Conservation (phyloP, 2,888 invertebrate genomes). For the Slavum lentiscoides region DNA sequence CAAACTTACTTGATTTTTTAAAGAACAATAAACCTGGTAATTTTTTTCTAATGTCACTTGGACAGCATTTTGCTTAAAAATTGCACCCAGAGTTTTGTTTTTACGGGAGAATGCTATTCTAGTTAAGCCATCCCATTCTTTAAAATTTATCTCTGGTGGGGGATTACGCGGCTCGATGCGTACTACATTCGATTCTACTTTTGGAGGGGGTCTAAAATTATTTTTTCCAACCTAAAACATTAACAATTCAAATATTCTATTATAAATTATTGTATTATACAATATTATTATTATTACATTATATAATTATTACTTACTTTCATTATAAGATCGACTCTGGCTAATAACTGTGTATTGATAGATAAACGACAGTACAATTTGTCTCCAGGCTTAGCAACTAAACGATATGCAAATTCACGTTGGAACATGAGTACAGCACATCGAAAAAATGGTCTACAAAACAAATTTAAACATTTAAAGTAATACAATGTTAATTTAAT, state of each 20-base stretch:
- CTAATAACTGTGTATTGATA: conserved; percentile 92
- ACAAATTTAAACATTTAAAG: neutral
- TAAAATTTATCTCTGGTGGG: conserved; percentile 91
- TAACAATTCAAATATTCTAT: conserved; percentile 13
- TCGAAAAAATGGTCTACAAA: conserved; percentile 68
- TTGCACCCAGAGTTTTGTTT: conserved; percentile 91
- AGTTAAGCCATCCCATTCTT: conserved; percentile 98
- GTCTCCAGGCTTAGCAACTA: conserved; percentile 96
- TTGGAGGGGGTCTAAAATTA: conserved; percentile 97
- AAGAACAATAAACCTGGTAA: conserved; percentile 83
- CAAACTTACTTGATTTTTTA: conserved; percentile 73
- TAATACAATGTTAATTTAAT: too few species aligned
- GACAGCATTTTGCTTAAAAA: conserved; percentile 85
- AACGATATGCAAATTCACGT: conserved; percentile 93
- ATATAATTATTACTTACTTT: conserved; percentile 67
- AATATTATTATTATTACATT: too few species aligned
- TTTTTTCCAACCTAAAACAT: conserved; percentile 85
- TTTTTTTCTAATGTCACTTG: conserved; percentile 86
- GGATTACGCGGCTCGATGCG: conserved; percentile 96
- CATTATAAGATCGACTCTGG: conserved; percentile 93
- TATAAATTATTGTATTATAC: neutral
- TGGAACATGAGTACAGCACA: conserved; percentile 99
- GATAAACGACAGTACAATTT: conserved; percentile 95
- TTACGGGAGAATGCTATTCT: conserved; percentile 93
- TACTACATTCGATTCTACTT: conserved; percentile 98